Base-by-base conservation (phyloP, 2,113 vertebrate genomes). In the Archilochus colubris region DNA sequence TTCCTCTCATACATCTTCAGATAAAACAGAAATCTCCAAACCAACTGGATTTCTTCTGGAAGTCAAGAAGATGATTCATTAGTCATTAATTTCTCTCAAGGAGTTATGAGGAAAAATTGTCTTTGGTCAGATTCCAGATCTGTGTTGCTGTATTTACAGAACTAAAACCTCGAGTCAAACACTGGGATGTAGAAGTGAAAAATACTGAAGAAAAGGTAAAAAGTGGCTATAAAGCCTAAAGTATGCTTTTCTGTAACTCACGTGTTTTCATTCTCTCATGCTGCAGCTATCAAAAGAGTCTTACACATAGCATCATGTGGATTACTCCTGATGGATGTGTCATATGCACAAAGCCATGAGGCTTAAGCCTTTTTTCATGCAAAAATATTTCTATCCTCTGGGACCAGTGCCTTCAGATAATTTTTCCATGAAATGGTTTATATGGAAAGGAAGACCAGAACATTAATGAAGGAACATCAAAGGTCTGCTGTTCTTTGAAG, bases 221-320 rank as follows among this genome's bases (percentile, higher is more conserved):
- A 88, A 67, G 48, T 83, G 70, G 53, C 75, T 70, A 27, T 86
- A 64, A 50, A 91, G 63, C 53, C 59, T 82, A 20, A 66, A 88
- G 54, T 12, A 7, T 9, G 46, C 48, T 76, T 73, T 86, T n/a
- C 78, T 84, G 59, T 17, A 91, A 58, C 64, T 86, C 48, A 10
- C 19, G 16, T 59, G 61, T 22, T 92, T 70, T 70, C 43, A 68
- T 67, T 48, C 73, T 86, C 68, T 88, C 66, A 69, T 22, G 82
- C 73, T 79, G 73, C 3, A 80, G 82, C 77, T 46, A 84, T 94
- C 82, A 93, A 92, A 68, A 91, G 92, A 91, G 59, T 44, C 82
- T 95, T 88, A 96, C 88, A 95, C 82, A 91, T 2, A 89, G 89
- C 80, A 96, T 96, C 93, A 97, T 73, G 63, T 89, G 95, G 70